phyloP scores from a whole-genome alignment of 2,888 invertebrate species.

The Andrena camellia region DNA sequence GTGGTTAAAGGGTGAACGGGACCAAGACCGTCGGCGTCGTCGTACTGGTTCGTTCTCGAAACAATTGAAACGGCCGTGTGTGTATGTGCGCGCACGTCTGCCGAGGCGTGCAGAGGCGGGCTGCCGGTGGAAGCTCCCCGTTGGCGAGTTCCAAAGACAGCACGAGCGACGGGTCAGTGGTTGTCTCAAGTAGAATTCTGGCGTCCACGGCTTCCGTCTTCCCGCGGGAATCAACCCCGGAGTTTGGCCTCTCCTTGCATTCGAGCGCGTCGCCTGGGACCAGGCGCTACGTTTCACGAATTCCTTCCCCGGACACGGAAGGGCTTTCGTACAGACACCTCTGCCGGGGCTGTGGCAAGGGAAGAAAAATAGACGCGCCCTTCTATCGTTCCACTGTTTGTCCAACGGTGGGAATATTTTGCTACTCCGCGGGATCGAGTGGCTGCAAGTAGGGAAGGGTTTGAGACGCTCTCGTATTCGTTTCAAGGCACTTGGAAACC shows the following conservation, averaged over 20 bases:
- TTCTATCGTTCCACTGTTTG: conserved; percentile 41
- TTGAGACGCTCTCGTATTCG: neutral
- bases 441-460: neutral
- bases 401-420: conserved; percentile 38
- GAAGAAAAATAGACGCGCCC: conserved; percentile 49
- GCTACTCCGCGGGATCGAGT: conserved; percentile 10
- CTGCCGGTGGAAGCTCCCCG: conserved; percentile 2
- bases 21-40: neutral
- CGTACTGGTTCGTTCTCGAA: conserved; percentile 31
- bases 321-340: neutral
- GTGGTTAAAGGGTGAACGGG: neutral
- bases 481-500: neutral
- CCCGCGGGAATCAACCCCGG: conserved; percentile 19
- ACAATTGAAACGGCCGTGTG: conserved; percentile 43
- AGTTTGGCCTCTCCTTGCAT: conserved; percentile 35
- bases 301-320: neutral
- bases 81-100: neutral
- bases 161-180: conserved; percentile 45
- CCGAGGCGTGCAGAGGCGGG: neutral
- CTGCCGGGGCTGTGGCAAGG: neutral
- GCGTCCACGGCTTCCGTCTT: conserved; percentile 28
- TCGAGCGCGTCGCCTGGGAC: conserved; percentile 25
- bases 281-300: conserved; percentile 3
- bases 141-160: conserved; percentile 48
- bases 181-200: conserved; percentile 33